Evolutionary conservation across 1,140 invertebrate genomes (phyloP).

Genomic region (Rhyacophila brunnea): DNA sequence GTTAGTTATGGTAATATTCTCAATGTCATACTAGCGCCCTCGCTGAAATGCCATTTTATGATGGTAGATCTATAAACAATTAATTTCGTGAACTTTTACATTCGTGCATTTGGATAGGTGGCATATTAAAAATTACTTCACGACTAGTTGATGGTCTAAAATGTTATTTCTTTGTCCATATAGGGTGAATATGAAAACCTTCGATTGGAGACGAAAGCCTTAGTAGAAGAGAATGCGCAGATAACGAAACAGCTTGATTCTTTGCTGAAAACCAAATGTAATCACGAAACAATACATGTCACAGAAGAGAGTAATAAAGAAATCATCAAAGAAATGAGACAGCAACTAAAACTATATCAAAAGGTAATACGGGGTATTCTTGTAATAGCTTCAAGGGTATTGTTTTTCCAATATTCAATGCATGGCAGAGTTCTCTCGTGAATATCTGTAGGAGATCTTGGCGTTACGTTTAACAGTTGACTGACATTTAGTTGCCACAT

Average conservation of each 20-base stretch:
- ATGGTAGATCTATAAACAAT: no score
- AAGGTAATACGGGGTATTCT: slow-evolving; percentile 42
- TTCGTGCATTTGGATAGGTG: no score
- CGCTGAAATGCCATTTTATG: no score
- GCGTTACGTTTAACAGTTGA: background rate
- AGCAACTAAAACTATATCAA: slow-evolving; percentile 42
- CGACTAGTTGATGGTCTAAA: no score
- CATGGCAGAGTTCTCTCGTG: background rate
- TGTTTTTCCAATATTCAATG: no score
- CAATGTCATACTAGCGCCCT: no score
- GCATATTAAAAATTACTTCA: no score
- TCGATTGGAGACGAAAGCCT: slow-evolving; percentile 46
- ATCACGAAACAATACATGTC: slow-evolving; percentile 35
- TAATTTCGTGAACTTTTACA: no score
- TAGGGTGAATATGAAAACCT: slow-evolving; percentile 49
- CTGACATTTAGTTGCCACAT: no score
- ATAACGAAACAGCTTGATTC: slow-evolving; percentile 45
- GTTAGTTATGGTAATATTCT: no score
- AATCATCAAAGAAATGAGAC: slow-evolving; percentile 42
- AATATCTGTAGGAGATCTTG: background rate
- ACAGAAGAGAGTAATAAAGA: slow-evolving; percentile 38
- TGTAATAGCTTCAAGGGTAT: no score
- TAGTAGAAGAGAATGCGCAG: slow-evolving; percentile 49
- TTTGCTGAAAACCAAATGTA: slow-evolving; percentile 44
- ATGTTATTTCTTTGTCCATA: background rate